Evolutionary conservation across 2,888 invertebrate genomes (phyloP), one percentile per base, ranked within the genome.

Genomic region (Lepidonotus clava): DNA sequence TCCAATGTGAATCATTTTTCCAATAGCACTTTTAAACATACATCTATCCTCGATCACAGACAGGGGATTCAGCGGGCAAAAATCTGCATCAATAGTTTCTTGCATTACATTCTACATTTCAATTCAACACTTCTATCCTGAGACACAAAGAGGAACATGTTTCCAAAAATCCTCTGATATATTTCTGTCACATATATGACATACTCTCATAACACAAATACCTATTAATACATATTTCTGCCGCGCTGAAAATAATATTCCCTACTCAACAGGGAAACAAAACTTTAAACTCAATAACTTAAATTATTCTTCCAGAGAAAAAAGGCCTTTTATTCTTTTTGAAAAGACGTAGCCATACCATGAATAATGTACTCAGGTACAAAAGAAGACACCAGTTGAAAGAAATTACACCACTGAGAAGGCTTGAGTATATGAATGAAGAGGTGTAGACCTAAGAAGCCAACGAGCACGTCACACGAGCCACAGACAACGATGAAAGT

Each of bases 1-100:
- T 18, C 46, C 66, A 21, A 80, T 24, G 46, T 46, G 46, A 80
- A 41, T 80, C 80, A 24, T 46, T 6, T 80, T 80, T 51, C 11
- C 21, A 80, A 80, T 80, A 80, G 46, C 80, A 80, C 46, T 80
- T 46, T 80, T 46, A 80, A 80, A 80, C 80, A 80, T 80, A 80
- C 51, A 80, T 80, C 41, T 46, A 80, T 80, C 32, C 28, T n/a
- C 46, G 41, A 80, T 80, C 80, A 80, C 80, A 80, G 80, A 80
- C 80, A n/a, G 80, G 51, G 51, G 28, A 41, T n/a, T 80, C 51
- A 41, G 32, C 41, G 28, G 46, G 80, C 80, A 80, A 80, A 80
- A 80, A 80, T 80, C 80, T 80, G 80, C 80, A 41, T 46, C 46
- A 18, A 80, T 18, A 51, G 51, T 14, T 51, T 51, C 21, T 51